These are phyloP conservation scores for Cantharis rustica DNA, from an alignment of 2,888 invertebrate species.

Conservation along the genomic window DNA sequence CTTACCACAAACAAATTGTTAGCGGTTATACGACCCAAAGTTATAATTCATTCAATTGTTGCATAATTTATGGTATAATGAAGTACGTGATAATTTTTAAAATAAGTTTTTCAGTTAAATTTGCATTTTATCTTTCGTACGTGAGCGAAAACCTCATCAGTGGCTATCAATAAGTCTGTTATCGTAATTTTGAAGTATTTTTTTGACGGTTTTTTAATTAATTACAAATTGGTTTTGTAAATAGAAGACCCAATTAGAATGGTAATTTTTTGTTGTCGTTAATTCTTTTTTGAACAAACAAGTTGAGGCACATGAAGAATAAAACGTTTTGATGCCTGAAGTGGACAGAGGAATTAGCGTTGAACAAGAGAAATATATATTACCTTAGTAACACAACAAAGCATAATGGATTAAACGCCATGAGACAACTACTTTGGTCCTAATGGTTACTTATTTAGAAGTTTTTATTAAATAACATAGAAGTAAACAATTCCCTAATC, in stretches of 20 bases:
- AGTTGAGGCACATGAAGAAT: not conserved
- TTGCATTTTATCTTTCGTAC: not conserved
- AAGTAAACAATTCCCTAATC: not conserved
- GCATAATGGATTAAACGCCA: not conserved
- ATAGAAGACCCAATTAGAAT: not conserved
- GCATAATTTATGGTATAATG: not conserved
- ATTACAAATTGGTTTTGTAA: not conserved
- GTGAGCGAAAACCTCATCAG: not conserved
- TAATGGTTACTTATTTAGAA: not conserved
- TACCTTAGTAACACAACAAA: not conserved
- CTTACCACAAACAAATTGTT: not conserved
- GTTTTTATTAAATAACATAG: not conserved
- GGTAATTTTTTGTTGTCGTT: not conserved
- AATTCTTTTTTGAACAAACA: not conserved
- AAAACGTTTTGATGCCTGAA: not conserved
- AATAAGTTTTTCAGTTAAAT: not conserved
- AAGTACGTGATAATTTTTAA: not conserved
- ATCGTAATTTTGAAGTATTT: not conserved
- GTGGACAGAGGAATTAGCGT: not conserved
- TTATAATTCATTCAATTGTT: not conserved
- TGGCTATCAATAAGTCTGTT: not conserved
- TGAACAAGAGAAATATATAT: not conserved
- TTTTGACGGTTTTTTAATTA: not conserved
- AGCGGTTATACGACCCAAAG: not conserved
- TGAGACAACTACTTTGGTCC: not conserved